Percentiles rank a stretch among this genome's conserved stretches.
These are phyloP conservation scores for Pogonomyrmex californicus DNA, from an alignment of 1,140 invertebrate genomes.

Conservation along the genomic window DNA sequence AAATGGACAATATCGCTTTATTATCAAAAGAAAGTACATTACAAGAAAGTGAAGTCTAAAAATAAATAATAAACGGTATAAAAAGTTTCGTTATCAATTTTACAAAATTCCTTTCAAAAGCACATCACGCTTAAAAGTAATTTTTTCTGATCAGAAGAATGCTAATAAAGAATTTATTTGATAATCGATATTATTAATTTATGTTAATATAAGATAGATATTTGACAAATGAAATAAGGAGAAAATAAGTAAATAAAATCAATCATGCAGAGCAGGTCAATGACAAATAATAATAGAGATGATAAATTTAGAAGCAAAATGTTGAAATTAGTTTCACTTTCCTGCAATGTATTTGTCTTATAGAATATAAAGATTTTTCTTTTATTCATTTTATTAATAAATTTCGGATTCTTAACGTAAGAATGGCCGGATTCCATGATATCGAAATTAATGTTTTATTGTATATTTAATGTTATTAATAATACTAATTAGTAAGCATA, in stretches of 20 bases:
- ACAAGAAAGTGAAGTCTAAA: neutral
- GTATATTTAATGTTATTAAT: neutral
- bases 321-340: slow-evolving; percentile 11
- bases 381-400: neutral
- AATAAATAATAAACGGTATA: neutral
- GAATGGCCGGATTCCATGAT: neutral
- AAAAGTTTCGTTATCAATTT: neutral
- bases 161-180: neutral
- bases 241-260: neutral
- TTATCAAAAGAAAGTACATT: neutral
- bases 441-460: neutral
- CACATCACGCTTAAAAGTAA: neutral
- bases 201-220: neutral
- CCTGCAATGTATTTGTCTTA: neutral
- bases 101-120: neutral
- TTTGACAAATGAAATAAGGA: neutral
- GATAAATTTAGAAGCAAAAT: neutral
- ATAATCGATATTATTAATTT: neutral
- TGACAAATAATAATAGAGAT: neutral
- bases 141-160: neutral
- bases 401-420: neutral
- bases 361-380: neutral
- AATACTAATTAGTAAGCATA: neutral
- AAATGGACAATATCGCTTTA: slow-evolving; percentile 8
- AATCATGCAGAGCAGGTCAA: neutral